These are phyloP conservation scores for Phataginus tetradactyla DNA, from an alignment of 2,797 vertebrate genomes.

Conservation along the genomic window DNA sequence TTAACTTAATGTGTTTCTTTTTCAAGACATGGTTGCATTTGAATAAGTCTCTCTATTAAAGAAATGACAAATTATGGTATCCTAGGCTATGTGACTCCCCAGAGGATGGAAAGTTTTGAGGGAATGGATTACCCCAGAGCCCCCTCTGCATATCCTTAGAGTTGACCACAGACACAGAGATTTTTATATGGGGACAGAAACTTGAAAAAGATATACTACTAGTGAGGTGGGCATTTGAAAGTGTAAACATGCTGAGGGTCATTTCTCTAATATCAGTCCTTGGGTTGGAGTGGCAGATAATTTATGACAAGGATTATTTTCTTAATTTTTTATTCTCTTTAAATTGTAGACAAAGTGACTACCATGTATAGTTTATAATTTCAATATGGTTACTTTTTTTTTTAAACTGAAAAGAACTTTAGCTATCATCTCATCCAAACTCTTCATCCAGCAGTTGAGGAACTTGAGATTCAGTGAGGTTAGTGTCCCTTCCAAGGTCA, in stretches of 20 bases:
- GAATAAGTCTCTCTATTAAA: not conserved
- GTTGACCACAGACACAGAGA: not conserved
- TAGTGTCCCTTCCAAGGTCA: not conserved
- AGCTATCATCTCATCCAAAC: not conserved
- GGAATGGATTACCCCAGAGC: rapidly evolving
- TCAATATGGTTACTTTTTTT: not conserved
- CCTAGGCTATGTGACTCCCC: not conserved
- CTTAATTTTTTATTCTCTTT: not conserved
- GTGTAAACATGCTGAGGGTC: not conserved
- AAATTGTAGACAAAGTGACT: not conserved
- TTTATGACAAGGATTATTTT: not conserved
- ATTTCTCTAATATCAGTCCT: not conserved
- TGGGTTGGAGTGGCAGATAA: not conserved
- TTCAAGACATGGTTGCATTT: not conserved
- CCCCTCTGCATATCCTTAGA: not conserved
- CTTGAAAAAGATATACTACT: not conserved
- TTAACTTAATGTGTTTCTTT: not conserved
- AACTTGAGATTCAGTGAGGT: not conserved
- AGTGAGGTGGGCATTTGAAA: not conserved
- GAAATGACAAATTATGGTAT: not conserved
- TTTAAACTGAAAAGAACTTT: not conserved
- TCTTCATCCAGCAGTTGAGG: not conserved
- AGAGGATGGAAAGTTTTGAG: not conserved
- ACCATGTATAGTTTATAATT: not conserved
- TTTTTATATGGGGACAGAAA: not conserved